Percentiles rank a stretch among this genome's conserved stretches.
Evolutionary conservation across 2,888 invertebrate genomes (phyloP).

Genomic region (Melinopterus prodromus): DNA sequence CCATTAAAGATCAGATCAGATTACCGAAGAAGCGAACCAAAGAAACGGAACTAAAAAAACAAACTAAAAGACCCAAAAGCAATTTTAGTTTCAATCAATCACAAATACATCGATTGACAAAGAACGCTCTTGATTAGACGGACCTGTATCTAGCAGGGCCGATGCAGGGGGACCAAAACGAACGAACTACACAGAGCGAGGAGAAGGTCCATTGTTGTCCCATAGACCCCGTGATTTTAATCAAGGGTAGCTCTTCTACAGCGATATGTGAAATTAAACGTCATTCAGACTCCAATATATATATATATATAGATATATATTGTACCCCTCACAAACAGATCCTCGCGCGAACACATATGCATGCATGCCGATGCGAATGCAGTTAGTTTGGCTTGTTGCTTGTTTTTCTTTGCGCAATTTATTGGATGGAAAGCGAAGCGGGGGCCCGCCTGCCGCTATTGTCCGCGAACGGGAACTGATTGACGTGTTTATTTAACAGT

Average conservation of each 20-base stretch:
- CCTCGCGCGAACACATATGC: slow-evolving; percentile 48
- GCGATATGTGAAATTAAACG: slow-evolving; percentile 58
- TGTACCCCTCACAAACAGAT: slow-evolving; percentile 55
- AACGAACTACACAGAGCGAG: neutral
- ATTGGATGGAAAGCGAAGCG: slow-evolving; percentile 41
- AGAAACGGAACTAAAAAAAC: neutral
- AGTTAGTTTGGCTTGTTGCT: slow-evolving; percentile 40
- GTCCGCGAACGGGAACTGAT: slow-evolving; percentile 35
- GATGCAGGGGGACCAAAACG: slow-evolving; percentile 44
- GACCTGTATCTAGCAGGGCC: slow-evolving; percentile 53
- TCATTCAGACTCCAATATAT: slow-evolving; percentile 50
- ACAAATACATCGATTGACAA: slow-evolving; percentile 58
- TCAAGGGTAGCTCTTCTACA: slow-evolving; percentile 57
- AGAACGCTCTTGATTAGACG: slow-evolving; percentile 58
- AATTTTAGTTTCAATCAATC: slow-evolving; percentile 59
- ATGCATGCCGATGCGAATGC: slow-evolving; percentile 46
- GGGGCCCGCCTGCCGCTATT: slow-evolving; percentile 13
- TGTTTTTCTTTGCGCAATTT: slow-evolving; percentile 39
- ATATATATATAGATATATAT: slow-evolving; percentile 45
- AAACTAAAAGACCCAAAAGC: slow-evolving; percentile 47
- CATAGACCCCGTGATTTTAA: slow-evolving; percentile 57
- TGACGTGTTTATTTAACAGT: slow-evolving; percentile 41
- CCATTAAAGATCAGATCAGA: slow-evolving; percentile 43
- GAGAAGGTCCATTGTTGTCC: slow-evolving; percentile 54
- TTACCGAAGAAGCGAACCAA: slow-evolving; percentile 43